Base-by-base conservation (phyloP, 1,140 invertebrate species). In the Drosophila pseudoananassae region DNA sequence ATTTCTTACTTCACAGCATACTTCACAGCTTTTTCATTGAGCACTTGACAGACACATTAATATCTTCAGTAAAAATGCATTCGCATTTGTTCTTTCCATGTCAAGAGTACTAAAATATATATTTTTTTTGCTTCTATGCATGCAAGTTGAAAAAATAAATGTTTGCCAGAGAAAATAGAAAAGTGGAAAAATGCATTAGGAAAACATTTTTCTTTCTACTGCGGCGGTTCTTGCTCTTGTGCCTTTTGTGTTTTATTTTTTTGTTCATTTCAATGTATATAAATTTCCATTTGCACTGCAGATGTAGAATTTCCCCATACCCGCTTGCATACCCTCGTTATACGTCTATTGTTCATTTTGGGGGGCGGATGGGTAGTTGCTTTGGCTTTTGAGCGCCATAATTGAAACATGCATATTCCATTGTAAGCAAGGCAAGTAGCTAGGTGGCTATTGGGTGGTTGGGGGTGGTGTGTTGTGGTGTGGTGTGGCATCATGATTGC, bases 361-460 rank as follows among this genome's bases (percentile, higher is more conserved):
- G 40, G 29, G 15, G 55, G 38, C 36, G 40, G 40, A 12, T 36
- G 40, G n/a, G n/a, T 43, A 50, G 55, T 49, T 33, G 70, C 45
- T 56, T 56, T 55, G 52, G 59, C 54, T 75, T 75, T 66, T 51
- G 73, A 76, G 63, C 73, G 72, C 54, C 73, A 76, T 76, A 76
- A 69, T 76, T 76, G 73, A 76, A 76, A 76, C 73, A 76, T 76
- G 61, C 73, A 76, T 76, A 76, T 76, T 59, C 73, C 73, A 76
- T 76, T 76, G 73, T 76, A 68, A 23, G 50, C 61, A 55, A 76
- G 54, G 38, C 73, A 69, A 76, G 61, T 65, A 53, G 60, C 47
- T 52, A 27, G 51, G 29, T 31, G 10, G 7, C 12, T 4, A 12
- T 2, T 8, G 31, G 27, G 33, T n/a, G 7, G n/a, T 1, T 8